Percentiles rank a stretch among this genome's conserved stretches.
These are phyloP conservation scores for Orthosia gracilis DNA, from an alignment of 2,888 invertebrate genomes.

Conservation along the genomic window DNA sequence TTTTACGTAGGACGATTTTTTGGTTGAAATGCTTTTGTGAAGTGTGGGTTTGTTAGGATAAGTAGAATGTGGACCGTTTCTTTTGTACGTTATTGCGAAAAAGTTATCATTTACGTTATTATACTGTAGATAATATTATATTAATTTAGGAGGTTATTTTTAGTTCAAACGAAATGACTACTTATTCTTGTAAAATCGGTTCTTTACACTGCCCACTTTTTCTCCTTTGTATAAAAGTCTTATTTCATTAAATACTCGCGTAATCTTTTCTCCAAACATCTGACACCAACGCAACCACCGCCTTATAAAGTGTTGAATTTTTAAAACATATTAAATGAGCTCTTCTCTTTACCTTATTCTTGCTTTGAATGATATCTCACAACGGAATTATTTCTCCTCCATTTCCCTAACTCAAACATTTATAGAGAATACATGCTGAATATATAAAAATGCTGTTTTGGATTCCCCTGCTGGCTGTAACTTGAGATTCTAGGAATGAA, in stretches of 20 bases:
- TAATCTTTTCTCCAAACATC: constrained; percentile 1
- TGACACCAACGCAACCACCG: too few species aligned
- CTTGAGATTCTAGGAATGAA: constrained; percentile 51
- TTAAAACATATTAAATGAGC: constrained; percentile 44
- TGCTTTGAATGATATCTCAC: constrained; percentile 54
- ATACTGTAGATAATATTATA: neutral
- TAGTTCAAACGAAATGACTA: neutral
- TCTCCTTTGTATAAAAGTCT: neutral
- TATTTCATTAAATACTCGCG: neutral
- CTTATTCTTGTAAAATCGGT: constrained; percentile 5
- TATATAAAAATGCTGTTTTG: constrained; percentile 48
- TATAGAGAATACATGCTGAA: constrained; percentile 45
- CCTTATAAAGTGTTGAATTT: constrained; percentile 52
- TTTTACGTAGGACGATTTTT: constrained; percentile 17
- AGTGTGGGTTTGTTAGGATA: constrained; percentile 2
- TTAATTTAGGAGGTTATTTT: neutral
- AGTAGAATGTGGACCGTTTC: constrained; percentile 11
- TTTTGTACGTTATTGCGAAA: constrained; percentile 1
- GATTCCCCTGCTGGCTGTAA: constrained; percentile 44
- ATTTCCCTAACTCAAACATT: constrained; percentile 45
- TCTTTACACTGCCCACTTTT: neutral
- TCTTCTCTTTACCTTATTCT: constrained; percentile 46
- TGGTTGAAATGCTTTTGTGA: constrained; percentile 5
- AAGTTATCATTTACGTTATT: constrained; percentile 10
- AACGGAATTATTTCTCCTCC: constrained; percentile 48